phyloP scores from a whole-genome alignment of 2,113 vertebrate species.

The Sorex araneus region DNA sequence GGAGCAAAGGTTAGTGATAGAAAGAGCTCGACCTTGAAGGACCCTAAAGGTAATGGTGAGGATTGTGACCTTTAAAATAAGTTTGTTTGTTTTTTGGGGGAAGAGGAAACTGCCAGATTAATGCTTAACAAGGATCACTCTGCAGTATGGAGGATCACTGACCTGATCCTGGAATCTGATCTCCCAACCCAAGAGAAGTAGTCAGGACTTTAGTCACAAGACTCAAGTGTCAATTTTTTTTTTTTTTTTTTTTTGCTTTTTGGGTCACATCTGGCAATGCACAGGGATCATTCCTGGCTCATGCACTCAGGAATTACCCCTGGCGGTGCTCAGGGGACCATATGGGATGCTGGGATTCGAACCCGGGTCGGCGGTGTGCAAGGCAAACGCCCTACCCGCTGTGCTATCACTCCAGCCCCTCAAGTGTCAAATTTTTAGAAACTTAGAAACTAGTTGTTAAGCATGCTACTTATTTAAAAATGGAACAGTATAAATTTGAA shows the following conservation, averaged over 20 bases:
- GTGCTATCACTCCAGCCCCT: no score
- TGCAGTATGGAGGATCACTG: neutral
- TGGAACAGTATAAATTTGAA: neutral
- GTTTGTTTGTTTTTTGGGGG: no score
- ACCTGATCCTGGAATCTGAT: no score
- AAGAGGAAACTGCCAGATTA: neutral
- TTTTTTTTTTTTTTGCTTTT: no score
- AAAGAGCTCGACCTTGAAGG: neutral
- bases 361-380: no score
- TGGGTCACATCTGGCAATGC: no score
- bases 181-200: neutral
- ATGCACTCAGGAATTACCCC: no score
- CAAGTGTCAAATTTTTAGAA: neutral
- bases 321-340: no score
- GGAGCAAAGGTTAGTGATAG: neutral
- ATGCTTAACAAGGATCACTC: conserved; percentile 1
- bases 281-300: no score
- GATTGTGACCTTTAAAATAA: neutral
- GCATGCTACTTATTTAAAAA: conserved; percentile 7
- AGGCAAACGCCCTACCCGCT: no score
- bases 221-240: no score
- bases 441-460: conserved; percentile 7
- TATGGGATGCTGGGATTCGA: no score
- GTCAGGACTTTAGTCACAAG: neutral
- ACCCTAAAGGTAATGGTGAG: neutral